phyloP scores from a whole-genome alignment of 1,140 invertebrate genomes.

The Conus ventricosus region DNA sequence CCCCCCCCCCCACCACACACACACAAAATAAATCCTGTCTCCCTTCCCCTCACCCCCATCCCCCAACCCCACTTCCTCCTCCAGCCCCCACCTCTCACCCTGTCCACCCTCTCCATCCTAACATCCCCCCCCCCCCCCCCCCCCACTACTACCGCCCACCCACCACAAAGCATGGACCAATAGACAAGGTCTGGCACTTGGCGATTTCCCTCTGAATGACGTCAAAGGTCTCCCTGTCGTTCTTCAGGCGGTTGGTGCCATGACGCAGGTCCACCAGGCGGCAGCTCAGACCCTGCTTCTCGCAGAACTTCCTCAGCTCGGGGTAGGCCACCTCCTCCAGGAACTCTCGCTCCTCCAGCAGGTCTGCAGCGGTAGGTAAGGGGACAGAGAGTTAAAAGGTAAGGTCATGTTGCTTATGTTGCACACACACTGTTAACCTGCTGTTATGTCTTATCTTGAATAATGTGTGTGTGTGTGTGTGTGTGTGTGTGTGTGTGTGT shows the following conservation, averaged over 20 bases:
- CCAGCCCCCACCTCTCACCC: too few species aligned
- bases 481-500: too few species aligned
- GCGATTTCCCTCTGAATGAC: constrained; percentile 34
- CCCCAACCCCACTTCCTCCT: too few species aligned
- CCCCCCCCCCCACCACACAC: too few species aligned
- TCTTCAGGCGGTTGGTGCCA: constrained; percentile 37
- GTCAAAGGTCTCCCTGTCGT: constrained; percentile 31
- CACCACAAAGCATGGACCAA: constrained; percentile 41
- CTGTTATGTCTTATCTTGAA: too few species aligned
- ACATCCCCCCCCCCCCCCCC: background rate
- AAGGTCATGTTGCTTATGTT: background rate
- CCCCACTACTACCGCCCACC: background rate
- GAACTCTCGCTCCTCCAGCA: constrained; percentile 51
- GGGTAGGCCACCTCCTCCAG: constrained; percentile 49
- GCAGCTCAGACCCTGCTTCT: constrained; percentile 47
- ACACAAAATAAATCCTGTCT: too few species aligned
- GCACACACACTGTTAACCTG: too few species aligned
- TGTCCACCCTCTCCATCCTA: too few species aligned
- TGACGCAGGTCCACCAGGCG: constrained; percentile 51
- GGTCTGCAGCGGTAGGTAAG: constrained; percentile 26
- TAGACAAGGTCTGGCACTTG: constrained; percentile 32
- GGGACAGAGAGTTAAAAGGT: background rate
- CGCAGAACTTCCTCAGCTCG: constrained; percentile 44
- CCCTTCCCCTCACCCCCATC: too few species aligned
- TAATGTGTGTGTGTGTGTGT: too few species aligned